These are phyloP conservation scores for Hyposoter didymator DNA, from an alignment of 2,888 invertebrate species.

Conservation along the genomic window DNA sequence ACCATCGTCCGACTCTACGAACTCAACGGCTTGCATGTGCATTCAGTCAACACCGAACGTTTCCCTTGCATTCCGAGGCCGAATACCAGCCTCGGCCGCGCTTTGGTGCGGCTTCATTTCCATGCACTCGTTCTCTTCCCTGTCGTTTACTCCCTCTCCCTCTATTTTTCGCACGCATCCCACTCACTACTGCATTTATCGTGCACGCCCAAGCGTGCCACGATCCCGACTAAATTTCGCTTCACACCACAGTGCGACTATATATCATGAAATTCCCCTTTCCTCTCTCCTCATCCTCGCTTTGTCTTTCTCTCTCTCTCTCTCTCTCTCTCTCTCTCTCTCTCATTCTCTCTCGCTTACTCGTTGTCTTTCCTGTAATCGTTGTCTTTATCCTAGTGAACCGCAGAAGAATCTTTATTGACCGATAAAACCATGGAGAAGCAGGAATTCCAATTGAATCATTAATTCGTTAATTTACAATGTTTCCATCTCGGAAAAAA, in stretches of 20 bases:
- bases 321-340: not conserved
- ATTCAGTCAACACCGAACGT: conserved; percentile 53
- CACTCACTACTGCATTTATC: conserved; percentile 60
- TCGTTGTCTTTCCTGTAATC: not conserved
- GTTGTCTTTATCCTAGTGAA: not conserved
- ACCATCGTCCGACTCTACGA: conserved; percentile 37
- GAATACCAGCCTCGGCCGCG: conserved; percentile 61
- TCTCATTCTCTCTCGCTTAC: not conserved
- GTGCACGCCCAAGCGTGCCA: conserved; percentile 58
- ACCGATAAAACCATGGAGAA: not conserved
- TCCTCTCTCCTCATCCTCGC: not conserved
- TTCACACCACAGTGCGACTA: conserved; percentile 50
- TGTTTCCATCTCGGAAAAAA: no score
- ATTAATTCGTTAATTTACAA: not conserved
- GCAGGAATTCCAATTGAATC: not conserved
- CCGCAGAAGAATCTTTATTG: not conserved
- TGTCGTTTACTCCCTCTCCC: conserved; percentile 7
- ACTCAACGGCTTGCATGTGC: conserved; percentile 47
- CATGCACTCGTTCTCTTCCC: conserved; percentile 49
- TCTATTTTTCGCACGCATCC: not conserved
- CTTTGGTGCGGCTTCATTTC: conserved; percentile 61
- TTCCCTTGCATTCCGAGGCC: conserved; percentile 61
- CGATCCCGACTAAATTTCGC: conserved; percentile 62
- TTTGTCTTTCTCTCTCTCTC: not conserved
- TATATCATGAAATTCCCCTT: conserved; percentile 35